Evolutionary conservation across 2,888 invertebrate genomes (phyloP).

Genomic region (Synergus umbraculus): DNA sequence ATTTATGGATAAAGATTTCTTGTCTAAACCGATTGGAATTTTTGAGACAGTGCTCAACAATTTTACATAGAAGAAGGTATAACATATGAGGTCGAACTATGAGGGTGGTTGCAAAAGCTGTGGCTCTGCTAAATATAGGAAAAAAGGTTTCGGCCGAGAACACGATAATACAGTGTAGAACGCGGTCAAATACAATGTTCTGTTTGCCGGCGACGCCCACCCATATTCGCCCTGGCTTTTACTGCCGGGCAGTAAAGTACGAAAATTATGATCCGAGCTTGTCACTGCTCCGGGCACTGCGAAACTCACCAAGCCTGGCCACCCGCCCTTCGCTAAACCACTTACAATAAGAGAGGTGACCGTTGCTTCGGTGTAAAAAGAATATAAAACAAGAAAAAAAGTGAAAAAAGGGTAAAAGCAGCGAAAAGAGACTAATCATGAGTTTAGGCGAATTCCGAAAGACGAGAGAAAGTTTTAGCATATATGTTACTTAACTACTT

Average conservation of each 20-base stretch:
- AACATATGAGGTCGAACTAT: not conserved
- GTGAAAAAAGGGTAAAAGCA: not conserved
- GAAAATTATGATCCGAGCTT: slow-evolving; percentile 74
- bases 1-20: no score
- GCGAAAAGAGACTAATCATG: not conserved
- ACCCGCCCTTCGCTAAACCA: slow-evolving; percentile 10
- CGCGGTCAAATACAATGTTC: slow-evolving; percentile 74
- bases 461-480: not conserved
- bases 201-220: slow-evolving; percentile 75
- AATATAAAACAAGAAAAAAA: slow-evolving; percentile 16
- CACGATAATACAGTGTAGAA: slow-evolving; percentile 56
- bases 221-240: slow-evolving; percentile 70
- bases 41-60: no score
- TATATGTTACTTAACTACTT: not conserved
- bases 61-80: no score
- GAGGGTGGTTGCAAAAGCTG: slow-evolving; percentile 20
- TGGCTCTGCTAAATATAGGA: slow-evolving; percentile 38
- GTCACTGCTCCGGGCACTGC: slow-evolving; percentile 73
- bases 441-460: slow-evolving; percentile 41
- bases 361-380: slow-evolving; percentile 52
- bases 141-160: slow-evolving; percentile 39
- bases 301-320: slow-evolving; percentile 31
- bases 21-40: no score
- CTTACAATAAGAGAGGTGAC: slow-evolving; percentile 70
- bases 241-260: slow-evolving; percentile 74